phyloP scores from a whole-genome alignment of 2,888 invertebrate genomes.

The Trilocha varians region DNA sequence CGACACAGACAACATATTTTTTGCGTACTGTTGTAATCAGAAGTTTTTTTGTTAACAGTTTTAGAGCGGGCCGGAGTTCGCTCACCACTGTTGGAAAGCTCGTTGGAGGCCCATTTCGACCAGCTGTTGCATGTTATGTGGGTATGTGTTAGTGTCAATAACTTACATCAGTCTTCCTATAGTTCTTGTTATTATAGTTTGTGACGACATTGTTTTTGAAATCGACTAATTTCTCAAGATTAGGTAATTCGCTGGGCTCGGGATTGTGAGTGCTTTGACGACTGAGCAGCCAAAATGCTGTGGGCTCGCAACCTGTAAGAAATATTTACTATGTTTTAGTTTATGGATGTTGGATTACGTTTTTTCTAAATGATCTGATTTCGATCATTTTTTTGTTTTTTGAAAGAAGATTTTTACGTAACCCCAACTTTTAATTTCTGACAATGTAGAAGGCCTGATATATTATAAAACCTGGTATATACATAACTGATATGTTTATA shows the following conservation, averaged over 20 bases:
- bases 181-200: conserved; percentile 74
- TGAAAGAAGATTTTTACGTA: no score
- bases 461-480: no score
- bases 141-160: not conserved
- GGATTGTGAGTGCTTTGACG: conserved; percentile 82
- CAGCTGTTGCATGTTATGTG: not conserved
- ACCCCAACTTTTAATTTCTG: no score
- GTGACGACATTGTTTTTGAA: conserved; percentile 75
- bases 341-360: not conserved
- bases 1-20: no score
- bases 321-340: no score
- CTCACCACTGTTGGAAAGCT: no score
- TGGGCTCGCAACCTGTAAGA: conserved; percentile 77
- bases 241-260: conserved; percentile 62
- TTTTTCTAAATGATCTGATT: not conserved
- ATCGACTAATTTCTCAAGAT: conserved; percentile 69
- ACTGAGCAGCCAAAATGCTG: conserved; percentile 81
- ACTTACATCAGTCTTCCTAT: conserved; percentile 61
- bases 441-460: no score
- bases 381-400: not conserved
- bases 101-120: no score
- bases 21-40: no score
- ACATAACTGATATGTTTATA: no score
- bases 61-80: no score
- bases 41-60: no score